Evolutionary conservation across 2,888 invertebrate species (phyloP), one percentile per base, ranked within the genome.

Genomic region (Cantharis rustica): DNA sequence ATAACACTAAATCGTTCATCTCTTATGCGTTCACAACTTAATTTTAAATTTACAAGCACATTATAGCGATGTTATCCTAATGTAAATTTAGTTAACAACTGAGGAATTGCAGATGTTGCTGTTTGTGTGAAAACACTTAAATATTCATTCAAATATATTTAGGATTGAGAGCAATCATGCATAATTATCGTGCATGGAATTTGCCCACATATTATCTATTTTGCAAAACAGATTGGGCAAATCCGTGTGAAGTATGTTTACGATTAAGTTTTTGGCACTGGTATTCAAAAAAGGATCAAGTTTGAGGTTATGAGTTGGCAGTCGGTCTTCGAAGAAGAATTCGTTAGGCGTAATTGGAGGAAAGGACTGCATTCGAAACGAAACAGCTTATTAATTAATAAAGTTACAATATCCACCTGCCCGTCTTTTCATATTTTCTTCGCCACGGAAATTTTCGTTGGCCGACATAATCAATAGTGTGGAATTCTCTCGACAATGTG

Each of bases 141-240:
- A n/a, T 66, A 66, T 66, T 66, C 64, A 66, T 66, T 66, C n/a
- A 66, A 66, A 66, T 66, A 20, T 66, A 20, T 66, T 66, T 66
- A 23, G 20, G 20, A 20, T 13, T 66, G 3, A 13, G 64, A n/a
- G 17, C 23, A 20, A 66, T 66, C 23, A 23, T 17, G 64, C 13
- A 31, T 31, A 31, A 31, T 31, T 31, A 31, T 31, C 31, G 13
- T 31, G 31, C 31, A 31, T 47, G n/a, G n/a, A n/a, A 13, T 31
- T 11, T 31, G 4, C 31, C 11, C 31, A 31, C 11, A 9, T 23
- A 20, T n/a, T n/a, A n/a, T n/a, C n/a, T n/a, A n/a, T 2, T 9
- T 7, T 23, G 23, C 23, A 23, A 23, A 27, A 27, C n/a, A 27
- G 2, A 0, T 11, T 27, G 10, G 27, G 3, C 10, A 10, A 27